phyloP scores from a whole-genome alignment of 35 echinoderm and acorn worm genomes.

The Eucidaris tribuloides region DNA sequence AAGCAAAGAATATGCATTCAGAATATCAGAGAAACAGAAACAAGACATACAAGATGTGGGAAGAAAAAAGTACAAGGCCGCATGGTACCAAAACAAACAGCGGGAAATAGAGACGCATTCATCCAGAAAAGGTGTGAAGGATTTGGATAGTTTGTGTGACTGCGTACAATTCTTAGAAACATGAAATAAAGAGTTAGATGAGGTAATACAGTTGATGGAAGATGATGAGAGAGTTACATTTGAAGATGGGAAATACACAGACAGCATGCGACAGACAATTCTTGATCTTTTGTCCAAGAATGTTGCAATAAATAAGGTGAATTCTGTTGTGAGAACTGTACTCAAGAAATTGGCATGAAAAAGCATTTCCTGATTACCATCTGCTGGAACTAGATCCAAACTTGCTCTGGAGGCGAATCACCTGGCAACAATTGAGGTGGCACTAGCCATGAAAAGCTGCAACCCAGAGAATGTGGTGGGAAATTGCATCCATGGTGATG shows the following conservation, averaged over 20 bases:
- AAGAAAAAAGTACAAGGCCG: background rate
- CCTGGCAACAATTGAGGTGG: no score
- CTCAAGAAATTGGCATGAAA: background rate
- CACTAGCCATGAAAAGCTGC: no score
- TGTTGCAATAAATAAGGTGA: background rate
- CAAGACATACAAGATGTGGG: background rate
- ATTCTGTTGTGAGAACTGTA: background rate
- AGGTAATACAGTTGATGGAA: background rate
- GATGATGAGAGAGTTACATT: background rate
- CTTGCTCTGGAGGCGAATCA: no score
- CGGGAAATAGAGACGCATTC: background rate
- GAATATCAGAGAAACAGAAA: constrained; percentile 13
- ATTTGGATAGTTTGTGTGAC: background rate
- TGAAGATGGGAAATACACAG: background rate
- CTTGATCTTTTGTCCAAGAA: background rate
- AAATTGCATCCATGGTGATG: no score
- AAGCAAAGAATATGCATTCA: no score
- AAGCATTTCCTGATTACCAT: background rate
- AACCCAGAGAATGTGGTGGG: no score
- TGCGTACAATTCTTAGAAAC: background rate
- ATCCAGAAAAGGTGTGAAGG: background rate
- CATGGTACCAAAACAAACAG: background rate
- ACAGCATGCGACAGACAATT: background rate
- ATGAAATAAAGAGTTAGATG: background rate
- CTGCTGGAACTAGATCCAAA: no score